Base-by-base conservation (phyloP, 2,888 invertebrate species). In the Branchinecta sandiegonensis region DNA sequence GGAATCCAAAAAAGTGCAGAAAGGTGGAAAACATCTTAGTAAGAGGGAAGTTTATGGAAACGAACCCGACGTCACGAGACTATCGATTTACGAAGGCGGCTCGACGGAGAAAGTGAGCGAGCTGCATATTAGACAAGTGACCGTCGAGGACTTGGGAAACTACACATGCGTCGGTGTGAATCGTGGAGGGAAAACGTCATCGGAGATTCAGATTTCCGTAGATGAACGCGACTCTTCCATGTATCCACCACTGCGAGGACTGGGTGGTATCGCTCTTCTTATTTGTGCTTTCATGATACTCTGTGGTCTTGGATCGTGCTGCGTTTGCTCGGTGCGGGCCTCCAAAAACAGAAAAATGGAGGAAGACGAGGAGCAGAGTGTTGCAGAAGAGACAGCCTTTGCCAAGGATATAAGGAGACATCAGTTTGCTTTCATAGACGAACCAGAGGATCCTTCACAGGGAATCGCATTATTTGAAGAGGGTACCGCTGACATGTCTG, bases 141-240 rank as follows among this genome's bases (percentile, higher is more conserved):
- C 63, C n/a, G n/a, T 56, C 23, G 14, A 56, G 23, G 63, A 56
- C 23, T 23, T 56, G n/a, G 63, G 63, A 8, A 56, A n/a, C 23
- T 56, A 56, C 23, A 17, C 63, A 23, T 56, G 63, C 63, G n/a
- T 17, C 10, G 63, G 14, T 17, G 63, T 56, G n/a, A 56, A 56
- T 56, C 63, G 63, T 17, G 63, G 63, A 1, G 63, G 63, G 63
- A 56, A 56, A 56, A 23, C 63, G 14, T 56, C 63, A 56, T n/a
- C 63, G 9, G 23, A 56, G n/a, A 23, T 56, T 56, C n/a, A n/a
- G 63, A 56, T 56, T 56, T 17, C 63, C n/a, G 23, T 56, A 56
- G 63, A 56, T 23, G n/a, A n/a, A 56, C 63, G 63, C 23, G 63
- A 56, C 23, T 17, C 8, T 23, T 17, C 23, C 23, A 17, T 56